A percentile compares a stretch with the other conserved stretches of the same genome.
phyloP scores from a whole-genome alignment of 2,113 vertebrate genomes.

The Leucosticte australis region DNA sequence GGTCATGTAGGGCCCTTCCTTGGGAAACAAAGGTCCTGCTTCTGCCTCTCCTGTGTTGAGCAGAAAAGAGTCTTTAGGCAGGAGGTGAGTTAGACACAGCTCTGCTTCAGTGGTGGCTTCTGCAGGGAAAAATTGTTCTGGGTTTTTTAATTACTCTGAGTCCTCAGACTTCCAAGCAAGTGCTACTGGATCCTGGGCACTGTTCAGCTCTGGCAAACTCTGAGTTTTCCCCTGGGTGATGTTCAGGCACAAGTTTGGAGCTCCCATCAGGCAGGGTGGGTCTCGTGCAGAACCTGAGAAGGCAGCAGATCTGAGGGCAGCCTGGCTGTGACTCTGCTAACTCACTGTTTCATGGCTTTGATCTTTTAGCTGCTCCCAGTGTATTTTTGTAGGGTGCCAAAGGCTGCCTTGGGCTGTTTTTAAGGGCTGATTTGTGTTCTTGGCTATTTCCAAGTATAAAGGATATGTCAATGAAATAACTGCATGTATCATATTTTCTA shows the following conservation, averaged over 20 bases:
- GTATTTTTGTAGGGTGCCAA: not conserved
- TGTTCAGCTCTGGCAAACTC: not conserved
- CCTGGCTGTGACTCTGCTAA: not conserved
- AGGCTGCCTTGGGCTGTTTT: not conserved
- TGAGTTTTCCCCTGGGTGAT: not conserved
- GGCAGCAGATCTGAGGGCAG: not conserved
- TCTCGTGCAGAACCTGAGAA: not conserved
- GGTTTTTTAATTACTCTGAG: not conserved
- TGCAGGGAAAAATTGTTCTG: not conserved
- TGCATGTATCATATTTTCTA: not conserved
- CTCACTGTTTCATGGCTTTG: not conserved
- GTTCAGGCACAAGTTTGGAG: not conserved
- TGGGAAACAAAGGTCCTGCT: not conserved
- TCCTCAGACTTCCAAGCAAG: not conserved
- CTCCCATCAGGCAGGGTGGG: not conserved
- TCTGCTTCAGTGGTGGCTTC: not conserved
- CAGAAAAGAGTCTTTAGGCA: not conserved
- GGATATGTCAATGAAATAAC: not conserved
- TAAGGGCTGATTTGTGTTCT: not conserved
- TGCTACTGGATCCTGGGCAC: fast-evolving
- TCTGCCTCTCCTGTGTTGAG: not conserved
- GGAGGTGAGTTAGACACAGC: not conserved
- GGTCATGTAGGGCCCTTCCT: not conserved
- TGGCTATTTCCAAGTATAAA: not conserved
- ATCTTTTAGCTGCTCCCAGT: not conserved